Conservation (phyloP, 2,888 invertebrate species). For the Eupithecia insigniata region DNA sequence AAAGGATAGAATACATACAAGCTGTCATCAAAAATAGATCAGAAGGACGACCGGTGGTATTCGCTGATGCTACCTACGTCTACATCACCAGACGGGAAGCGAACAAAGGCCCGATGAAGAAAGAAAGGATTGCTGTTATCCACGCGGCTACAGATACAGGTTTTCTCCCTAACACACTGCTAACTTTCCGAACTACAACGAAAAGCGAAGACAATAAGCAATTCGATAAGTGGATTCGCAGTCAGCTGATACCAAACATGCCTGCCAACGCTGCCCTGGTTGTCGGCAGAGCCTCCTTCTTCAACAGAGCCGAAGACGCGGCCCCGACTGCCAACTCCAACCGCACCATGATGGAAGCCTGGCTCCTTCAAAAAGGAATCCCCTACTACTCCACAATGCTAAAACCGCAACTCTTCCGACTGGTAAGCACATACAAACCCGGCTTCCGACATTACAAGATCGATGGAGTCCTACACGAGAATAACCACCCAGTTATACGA, state of each 20-base stretch:
- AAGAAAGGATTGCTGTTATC: conserved; percentile 11
- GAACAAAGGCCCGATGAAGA: conserved; percentile 5
- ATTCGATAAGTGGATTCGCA: conserved; percentile 25
- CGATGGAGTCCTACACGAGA: conserved; percentile 14
- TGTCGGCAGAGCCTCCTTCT: conserved; percentile 18
- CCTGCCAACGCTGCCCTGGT: conserved; percentile 19
- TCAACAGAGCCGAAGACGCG: conserved; percentile 22
- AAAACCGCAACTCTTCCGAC: conserved; percentile 45
- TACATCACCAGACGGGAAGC: not conserved
- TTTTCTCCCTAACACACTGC: conserved; percentile 5
- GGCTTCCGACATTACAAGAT: conserved; percentile 23
- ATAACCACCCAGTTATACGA: conserved; percentile 23
- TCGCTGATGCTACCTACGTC: conserved; percentile 12
- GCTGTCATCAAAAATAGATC: conserved; percentile 11
- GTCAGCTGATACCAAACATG: conserved; percentile 21
- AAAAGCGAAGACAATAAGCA: conserved; percentile 23
- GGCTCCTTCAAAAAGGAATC: conserved; percentile 28
- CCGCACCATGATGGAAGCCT: conserved; percentile 27
- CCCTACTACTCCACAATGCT: conserved; percentile 22
- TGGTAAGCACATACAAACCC: conserved; percentile 41
- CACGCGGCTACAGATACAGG: conserved; percentile 17
- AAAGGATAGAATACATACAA: conserved; percentile 30
- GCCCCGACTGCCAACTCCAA: conserved; percentile 24
- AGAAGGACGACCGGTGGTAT: conserved; percentile 21
- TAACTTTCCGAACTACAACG: conserved; percentile 8